A percentile compares a stretch with the other conserved stretches of the same genome.
These are phyloP conservation scores for Parus major DNA, from an alignment of 2,113 vertebrate species.

Conservation along the genomic window DNA sequence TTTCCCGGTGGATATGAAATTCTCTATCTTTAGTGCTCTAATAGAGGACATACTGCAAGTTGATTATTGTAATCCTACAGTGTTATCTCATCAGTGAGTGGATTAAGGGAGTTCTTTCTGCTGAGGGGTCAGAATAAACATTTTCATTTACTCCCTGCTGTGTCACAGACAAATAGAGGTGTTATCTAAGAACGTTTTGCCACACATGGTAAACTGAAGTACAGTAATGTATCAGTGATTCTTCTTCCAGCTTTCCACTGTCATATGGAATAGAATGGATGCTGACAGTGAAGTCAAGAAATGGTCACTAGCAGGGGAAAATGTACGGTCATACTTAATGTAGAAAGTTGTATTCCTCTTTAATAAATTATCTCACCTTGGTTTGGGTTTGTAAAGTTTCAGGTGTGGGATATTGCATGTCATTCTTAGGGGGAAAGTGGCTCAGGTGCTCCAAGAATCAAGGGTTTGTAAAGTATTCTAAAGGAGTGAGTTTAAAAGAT, in stretches of 20 bases:
- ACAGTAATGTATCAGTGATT: neutral
- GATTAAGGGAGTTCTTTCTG: slow-evolving; percentile 78
- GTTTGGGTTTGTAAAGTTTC: neutral
- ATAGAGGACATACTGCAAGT: slow-evolving; percentile 75
- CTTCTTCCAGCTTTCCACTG: neutral
- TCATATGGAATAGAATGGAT: neutral
- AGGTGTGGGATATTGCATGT: neutral
- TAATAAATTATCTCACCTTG: neutral
- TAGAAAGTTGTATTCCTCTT: neutral
- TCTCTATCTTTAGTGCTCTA: slow-evolving; percentile 66
- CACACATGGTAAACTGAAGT: slow-evolving; percentile 64
- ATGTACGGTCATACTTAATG: neutral
- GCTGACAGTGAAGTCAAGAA: neutral
- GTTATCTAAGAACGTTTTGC: slow-evolving; percentile 62
- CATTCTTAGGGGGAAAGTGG: neutral
- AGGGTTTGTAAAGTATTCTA: neutral
- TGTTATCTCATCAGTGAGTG: slow-evolving; percentile 77
- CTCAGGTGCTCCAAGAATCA: neutral
- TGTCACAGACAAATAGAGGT: slow-evolving; percentile 74
- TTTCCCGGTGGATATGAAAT: slow-evolving; percentile 63
- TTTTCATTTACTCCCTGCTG: slow-evolving; percentile 79
- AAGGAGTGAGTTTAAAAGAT: neutral
- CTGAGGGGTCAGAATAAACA: slow-evolving; percentile 77
- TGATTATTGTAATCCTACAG: slow-evolving; percentile 80
- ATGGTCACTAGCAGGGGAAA: neutral